Evolutionary conservation across 2,113 vertebrate species (phyloP).

Genomic region (Microcebus murinus): DNA sequence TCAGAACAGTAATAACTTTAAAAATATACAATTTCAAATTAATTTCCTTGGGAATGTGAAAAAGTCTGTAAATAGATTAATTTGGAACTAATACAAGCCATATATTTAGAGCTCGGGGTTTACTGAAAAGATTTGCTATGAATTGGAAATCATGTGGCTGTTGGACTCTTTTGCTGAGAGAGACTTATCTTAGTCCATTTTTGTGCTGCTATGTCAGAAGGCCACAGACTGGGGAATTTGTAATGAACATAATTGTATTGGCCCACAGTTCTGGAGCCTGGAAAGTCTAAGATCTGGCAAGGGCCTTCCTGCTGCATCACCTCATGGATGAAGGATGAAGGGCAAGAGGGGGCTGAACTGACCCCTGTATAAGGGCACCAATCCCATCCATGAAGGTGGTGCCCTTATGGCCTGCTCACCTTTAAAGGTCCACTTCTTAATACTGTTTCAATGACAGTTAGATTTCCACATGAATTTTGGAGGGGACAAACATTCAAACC

Average conservation of each 20-base stretch:
- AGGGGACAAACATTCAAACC: not conserved
- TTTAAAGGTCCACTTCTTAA: not conserved
- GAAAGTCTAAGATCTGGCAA: not conserved
- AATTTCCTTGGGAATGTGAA: constrained; percentile 58
- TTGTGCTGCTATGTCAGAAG: not conserved
- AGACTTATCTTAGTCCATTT: not conserved
- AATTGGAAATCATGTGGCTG: not conserved
- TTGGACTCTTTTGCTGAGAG: not conserved
- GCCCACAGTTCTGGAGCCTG: not conserved
- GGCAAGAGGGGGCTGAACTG: not conserved
- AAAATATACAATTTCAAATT: constrained; percentile 30
- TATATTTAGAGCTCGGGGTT: constrained; percentile 13
- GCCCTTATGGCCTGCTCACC: not conserved
- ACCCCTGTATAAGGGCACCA: not conserved
- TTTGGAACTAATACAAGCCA: constrained; percentile 39
- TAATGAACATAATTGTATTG: not conserved
- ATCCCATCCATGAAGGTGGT: not conserved
- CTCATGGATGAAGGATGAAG: not conserved
- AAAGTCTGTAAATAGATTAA: constrained; percentile 35
- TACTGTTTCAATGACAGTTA: not conserved
- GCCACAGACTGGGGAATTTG: not conserved
- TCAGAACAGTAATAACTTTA: constrained; percentile 41
- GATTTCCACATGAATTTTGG: not conserved
- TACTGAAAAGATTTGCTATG: not conserved
- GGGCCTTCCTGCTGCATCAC: not conserved